Base-by-base conservation (phyloP, 1,140 invertebrate species). In the Tetramorium parvispinum region DNA sequence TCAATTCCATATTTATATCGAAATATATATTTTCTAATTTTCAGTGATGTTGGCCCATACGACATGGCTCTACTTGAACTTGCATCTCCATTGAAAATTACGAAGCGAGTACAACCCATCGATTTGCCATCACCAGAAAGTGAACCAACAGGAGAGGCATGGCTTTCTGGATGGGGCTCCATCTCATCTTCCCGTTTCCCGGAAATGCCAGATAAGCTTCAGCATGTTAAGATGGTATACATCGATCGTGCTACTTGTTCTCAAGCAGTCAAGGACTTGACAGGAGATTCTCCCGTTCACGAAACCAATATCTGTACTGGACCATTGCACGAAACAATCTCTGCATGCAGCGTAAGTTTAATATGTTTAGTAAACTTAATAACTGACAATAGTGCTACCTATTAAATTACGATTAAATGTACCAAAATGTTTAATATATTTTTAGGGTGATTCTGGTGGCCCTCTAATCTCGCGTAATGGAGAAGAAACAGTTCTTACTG, bases 361-460 rank as follows among this genome's bases (percentile, higher is more conserved):
- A 32, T 0, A 27, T 0, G 21, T 68, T 32, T 0, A 40, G 0
- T 4, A 53, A 49, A 27, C 59, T 51, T 8, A 27, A 4, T 53
- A 13, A 18, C 53, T 40, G 6, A 32, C 2, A 32, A 2, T 40
- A 40, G 8, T 7, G 8, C 27, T 7, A 7, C 2, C 3, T 43
- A n/a, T n/a, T n/a, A n/a, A n/a, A n/a, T n/a, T 3, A 5, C 7
- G 11, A 24, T 57, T 71, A 57, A 75, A 57, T 32, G 27, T 32
- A 32, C 24, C 13, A 32, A 40, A 43, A 71, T 79, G 66, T 1
- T 76, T 76, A 59, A 57, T n/a, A n/a, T n/a, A n/a, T 8, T 86
- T 85, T 83, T 53, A 95, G 94, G 97, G 97, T 46, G 97, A 97
- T 88, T 97, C 97, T 8, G 97, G 97, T 37, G 97, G 97, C 63